Conservation (phyloP, 2,113 vertebrate genomes). For the Brevimyrus niger region DNA sequence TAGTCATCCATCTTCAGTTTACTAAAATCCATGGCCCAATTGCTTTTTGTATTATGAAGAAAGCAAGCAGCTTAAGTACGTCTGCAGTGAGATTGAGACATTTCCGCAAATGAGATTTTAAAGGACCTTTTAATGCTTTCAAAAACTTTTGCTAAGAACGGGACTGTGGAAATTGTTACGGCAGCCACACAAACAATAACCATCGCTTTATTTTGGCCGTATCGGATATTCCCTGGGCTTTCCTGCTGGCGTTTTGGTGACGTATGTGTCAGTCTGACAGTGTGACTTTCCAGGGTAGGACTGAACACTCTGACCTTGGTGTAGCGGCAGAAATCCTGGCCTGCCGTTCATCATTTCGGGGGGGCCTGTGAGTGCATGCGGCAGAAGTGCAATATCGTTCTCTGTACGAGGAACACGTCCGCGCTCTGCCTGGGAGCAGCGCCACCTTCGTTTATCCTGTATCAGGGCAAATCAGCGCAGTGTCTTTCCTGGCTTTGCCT, state of each 20-base stretch:
- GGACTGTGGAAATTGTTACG: neutral
- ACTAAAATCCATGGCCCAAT: neutral
- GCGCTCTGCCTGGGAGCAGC: neutral
- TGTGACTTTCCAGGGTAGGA: neutral
- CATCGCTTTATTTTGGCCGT: neutral
- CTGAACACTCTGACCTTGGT: neutral
- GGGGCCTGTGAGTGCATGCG: neutral
- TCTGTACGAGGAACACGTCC: neutral
- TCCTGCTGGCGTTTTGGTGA: neutral
- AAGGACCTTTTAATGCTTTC: neutral
- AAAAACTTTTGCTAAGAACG: neutral
- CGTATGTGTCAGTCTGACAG: neutral
- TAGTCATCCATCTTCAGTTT: neutral
- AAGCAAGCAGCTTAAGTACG: neutral
- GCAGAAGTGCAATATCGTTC: neutral
- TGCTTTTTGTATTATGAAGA: neutral
- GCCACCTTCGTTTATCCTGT: neutral
- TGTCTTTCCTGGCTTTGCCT: neutral
- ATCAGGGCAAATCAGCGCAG: neutral
- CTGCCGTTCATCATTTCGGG: neutral
- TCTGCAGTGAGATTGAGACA: neutral
- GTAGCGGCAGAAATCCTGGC: neutral
- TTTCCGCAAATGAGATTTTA: neutral
- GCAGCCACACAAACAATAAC: neutral
- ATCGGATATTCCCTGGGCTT: neutral